These are phyloP conservation scores for Epicampocera succincta DNA, from an alignment of 2,888 invertebrate genomes.

Conservation along the genomic window DNA sequence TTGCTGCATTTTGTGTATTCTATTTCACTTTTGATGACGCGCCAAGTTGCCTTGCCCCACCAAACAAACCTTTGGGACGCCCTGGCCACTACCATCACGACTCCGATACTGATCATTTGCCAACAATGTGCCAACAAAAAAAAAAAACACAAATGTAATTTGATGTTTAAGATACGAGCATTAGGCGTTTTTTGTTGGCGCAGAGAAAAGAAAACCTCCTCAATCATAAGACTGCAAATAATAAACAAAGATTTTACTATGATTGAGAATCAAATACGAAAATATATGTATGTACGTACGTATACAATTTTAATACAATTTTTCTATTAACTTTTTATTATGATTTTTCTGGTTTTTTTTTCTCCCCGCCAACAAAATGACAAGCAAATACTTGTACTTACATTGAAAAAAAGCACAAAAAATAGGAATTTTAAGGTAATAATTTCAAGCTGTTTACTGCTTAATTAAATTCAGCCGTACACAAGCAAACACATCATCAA, in stretches of 20 bases:
- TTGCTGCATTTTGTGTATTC: too few relatives aligned
- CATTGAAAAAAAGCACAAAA: conserved; percentile 1
- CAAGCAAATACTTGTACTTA: conserved; percentile 30
- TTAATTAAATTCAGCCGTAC: conserved; percentile 60
- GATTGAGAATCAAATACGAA: conserved; percentile 31
- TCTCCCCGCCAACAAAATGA: conserved; percentile 9
- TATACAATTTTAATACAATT: too few relatives aligned
- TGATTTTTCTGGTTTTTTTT: conserved; percentile 1
- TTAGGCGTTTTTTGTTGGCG: conserved; percentile 58
- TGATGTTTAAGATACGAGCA: conserved; percentile 47
- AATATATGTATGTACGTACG: background rate
- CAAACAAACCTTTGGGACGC: conserved; percentile 21
- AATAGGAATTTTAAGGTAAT: conserved; percentile 4
- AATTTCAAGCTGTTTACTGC: conserved; percentile 62
- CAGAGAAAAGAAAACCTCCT: conserved; percentile 46
- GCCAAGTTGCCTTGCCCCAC: too few relatives aligned
- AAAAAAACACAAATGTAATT: conserved; percentile 28
- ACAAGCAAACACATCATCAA: conserved; percentile 14
- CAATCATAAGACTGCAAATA: conserved; percentile 39
- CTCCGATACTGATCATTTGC: conserved; percentile 35
- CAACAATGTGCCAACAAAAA: background rate
- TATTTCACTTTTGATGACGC: too few relatives aligned
- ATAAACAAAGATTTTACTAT: conserved; percentile 61
- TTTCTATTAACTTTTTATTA: background rate
- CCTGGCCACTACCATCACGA: background rate